Conservation (phyloP, 2,113 vertebrate species). For the Bettongia penicillata region DNA sequence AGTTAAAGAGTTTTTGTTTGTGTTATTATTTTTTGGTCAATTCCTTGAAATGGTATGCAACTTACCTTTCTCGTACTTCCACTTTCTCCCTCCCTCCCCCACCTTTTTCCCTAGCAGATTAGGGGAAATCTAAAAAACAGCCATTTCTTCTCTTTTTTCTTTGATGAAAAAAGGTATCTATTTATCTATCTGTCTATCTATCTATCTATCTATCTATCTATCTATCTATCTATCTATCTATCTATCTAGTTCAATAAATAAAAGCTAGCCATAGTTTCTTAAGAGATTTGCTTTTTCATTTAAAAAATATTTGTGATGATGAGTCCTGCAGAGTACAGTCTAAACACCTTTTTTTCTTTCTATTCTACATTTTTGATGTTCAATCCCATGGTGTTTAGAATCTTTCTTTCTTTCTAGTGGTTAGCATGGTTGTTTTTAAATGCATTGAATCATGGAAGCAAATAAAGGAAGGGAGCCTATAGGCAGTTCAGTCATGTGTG, state of each 20-base stretch:
- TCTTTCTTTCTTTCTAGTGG: conserved; percentile 36
- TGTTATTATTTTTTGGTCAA: not conserved
- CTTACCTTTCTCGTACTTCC: not conserved
- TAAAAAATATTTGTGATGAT: not conserved
- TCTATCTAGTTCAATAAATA: not conserved
- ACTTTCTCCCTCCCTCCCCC: not conserved
- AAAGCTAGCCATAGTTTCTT: conserved; percentile 9
- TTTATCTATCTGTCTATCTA: no score
- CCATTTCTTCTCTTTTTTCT: not conserved
- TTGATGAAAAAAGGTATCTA: not conserved
- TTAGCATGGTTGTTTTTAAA: conserved; percentile 61
- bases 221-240: no score
- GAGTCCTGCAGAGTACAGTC: not conserved
- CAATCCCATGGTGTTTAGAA: fast-evolving
- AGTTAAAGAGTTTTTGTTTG: not conserved
- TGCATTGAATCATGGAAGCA: conserved; percentile 56
- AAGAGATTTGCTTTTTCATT: conserved; percentile 12
- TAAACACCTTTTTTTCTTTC: not conserved
- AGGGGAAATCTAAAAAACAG: not conserved
- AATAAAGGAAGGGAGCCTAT: conserved; percentile 54
- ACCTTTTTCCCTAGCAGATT: not conserved
- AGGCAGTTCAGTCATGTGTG: conserved; percentile 65
- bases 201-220: no score
- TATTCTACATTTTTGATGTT: conserved; percentile 55
- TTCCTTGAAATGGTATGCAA: not conserved